A percentile compares a stretch with the other conserved stretches of the same genome.
phyloP scores from a whole-genome alignment of 2,888 invertebrate species.

The Cyclophora punctaria region DNA sequence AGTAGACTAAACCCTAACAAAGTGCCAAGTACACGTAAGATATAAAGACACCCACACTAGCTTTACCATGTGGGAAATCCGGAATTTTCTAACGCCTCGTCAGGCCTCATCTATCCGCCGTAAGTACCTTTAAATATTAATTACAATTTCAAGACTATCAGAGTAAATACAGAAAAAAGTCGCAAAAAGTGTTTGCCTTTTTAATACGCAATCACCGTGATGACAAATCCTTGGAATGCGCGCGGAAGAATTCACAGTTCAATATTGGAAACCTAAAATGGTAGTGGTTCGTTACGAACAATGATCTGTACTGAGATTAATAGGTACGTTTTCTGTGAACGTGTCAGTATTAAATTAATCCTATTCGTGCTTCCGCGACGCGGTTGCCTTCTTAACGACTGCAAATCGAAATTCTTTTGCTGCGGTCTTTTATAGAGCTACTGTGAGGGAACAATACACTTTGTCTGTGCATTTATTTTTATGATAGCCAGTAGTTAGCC shows the following conservation, averaged over 20 bases:
- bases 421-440: constrained; percentile 14
- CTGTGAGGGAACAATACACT: constrained; percentile 41
- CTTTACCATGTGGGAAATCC: constrained; percentile 32
- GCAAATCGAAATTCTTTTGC: constrained; percentile 24
- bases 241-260: constrained; percentile 16
- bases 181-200: constrained; percentile 8
- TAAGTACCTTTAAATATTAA: constrained; percentile 1
- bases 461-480: constrained; percentile 48
- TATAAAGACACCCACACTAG: constrained; percentile 25
- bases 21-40: no score
- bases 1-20: no score
- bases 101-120: constrained; percentile 14
- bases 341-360: constrained; percentile 25
- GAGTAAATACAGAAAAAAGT: no score
- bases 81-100: constrained; percentile 31
- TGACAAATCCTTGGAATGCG: constrained; percentile 14
- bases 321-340: constrained; percentile 21
- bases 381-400: constrained; percentile 23
- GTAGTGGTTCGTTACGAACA: constrained; percentile 12
- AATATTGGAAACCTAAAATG: constrained; percentile 16
- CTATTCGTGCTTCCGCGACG: constrained; percentile 25
- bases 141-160: no score
- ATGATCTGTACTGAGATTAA: constrained; percentile 15
- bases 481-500: constrained; percentile 50
- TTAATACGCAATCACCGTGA: constrained; percentile 13